Conservation (phyloP, 2,113 vertebrate species). For the Rhinopithecus roxellana region DNA sequence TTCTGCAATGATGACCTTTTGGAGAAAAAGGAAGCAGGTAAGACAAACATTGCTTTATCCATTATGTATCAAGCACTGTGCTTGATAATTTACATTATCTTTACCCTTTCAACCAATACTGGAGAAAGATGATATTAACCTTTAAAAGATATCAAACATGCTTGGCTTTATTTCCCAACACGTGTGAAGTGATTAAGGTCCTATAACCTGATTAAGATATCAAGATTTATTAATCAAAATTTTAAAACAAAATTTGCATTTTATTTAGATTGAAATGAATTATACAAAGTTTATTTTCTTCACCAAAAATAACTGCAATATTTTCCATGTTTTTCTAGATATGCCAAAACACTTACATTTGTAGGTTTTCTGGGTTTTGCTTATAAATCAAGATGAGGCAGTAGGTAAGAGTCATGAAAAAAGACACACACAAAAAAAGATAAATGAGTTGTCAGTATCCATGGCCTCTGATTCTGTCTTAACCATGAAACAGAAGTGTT, state of each 20-base stretch:
- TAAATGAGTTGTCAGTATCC: no score
- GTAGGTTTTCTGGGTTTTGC: slow-evolving; percentile 66
- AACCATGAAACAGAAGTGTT: no score
- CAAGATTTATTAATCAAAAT: slow-evolving; percentile 22
- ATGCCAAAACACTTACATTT: slow-evolving; percentile 58
- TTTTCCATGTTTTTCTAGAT: slow-evolving; percentile 78
- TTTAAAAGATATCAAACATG: slow-evolving; percentile 24
- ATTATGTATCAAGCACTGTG: background rate
- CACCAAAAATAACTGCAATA: background rate
- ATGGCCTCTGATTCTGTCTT: no score
- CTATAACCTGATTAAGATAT: slow-evolving; percentile 31
- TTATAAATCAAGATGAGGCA: background rate
- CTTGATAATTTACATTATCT: background rate
- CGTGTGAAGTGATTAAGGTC: background rate
- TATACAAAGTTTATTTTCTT: no score
- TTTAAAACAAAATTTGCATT: background rate
- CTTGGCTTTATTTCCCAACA: slow-evolving; percentile 16
- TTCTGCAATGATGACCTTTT: background rate
- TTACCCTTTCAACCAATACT: background rate
- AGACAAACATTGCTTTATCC: background rate
- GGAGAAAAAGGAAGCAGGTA: background rate
- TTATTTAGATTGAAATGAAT: no score
- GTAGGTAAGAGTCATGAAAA: no score
- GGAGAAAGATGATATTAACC: background rate
- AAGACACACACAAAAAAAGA: no score